phyloP scores from a whole-genome alignment of 2,888 invertebrate species.

The Scrobipalpa atriplicella region DNA sequence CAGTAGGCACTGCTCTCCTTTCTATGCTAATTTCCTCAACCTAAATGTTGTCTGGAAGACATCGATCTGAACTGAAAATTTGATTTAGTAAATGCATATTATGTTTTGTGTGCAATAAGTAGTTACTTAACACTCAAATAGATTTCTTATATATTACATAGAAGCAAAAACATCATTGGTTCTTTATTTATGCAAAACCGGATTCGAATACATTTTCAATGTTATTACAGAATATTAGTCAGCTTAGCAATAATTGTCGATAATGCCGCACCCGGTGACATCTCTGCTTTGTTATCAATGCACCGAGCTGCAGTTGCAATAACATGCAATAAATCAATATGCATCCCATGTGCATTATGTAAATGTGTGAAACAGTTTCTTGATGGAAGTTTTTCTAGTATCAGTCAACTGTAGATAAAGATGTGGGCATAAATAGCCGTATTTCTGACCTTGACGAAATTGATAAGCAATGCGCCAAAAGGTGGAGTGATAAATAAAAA shows the following conservation, averaged over 20 bases:
- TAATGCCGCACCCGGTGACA: not conserved
- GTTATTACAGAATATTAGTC: constrained; percentile 1
- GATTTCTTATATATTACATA: not conserved
- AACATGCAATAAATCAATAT: constrained; percentile 2
- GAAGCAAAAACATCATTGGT: not conserved
- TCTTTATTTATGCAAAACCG: not conserved
- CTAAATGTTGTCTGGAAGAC: too few relatives aligned
- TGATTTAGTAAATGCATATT: too few relatives aligned
- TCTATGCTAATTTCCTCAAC: too few relatives aligned
- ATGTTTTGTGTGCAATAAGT: not conserved
- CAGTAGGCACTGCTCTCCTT: too few relatives aligned
- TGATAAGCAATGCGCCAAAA: too few relatives aligned
- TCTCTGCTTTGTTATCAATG: constrained; percentile 8
- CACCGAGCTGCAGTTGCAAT: constrained; percentile 9
- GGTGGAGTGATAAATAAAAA: too few relatives aligned
- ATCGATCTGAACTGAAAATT: too few relatives aligned
- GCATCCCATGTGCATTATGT: not conserved
- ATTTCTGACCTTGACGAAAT: too few relatives aligned
- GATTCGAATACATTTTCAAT: not conserved
- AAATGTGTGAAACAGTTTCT: not conserved
- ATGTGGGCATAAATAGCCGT: too few relatives aligned
- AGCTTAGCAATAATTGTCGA: constrained; percentile 6
- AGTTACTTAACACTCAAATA: not conserved
- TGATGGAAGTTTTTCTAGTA: constrained; percentile 7
- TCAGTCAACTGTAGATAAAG: not conserved